A percentile compares a stretch with the other conserved stretches of the same genome.
These are phyloP conservation scores for Phrynocephalus versicolor DNA, from an alignment of 2,113 vertebrate genomes.

Conservation along the genomic window DNA sequence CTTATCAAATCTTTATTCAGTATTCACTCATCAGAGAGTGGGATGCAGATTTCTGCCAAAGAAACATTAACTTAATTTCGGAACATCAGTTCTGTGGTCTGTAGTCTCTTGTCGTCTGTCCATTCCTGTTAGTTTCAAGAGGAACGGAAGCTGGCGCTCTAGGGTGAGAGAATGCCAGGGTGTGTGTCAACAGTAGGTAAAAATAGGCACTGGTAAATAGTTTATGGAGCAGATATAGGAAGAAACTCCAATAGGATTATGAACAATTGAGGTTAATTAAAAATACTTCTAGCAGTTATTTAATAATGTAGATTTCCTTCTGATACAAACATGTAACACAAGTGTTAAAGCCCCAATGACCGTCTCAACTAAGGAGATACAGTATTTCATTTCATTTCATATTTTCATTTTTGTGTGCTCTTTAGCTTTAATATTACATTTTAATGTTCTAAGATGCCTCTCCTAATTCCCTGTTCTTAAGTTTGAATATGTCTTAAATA, in stretches of 20 bases:
- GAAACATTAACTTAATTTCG: not conserved
- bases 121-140: conserved; percentile 55
- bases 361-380: too few species aligned
- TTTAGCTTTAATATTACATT: too few species aligned
- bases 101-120: conserved; percentile 27
- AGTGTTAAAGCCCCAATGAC: not conserved
- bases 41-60: conserved; percentile 24
- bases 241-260: conserved; percentile 52
- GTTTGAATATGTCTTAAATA: too few species aligned
- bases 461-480: too few species aligned
- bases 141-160: conserved; percentile 31
- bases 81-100: conserved; percentile 33
- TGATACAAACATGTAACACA: not conserved
- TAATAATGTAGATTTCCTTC: conserved; percentile 12
- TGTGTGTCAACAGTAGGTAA: conserved; percentile 46
- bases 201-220: conserved; percentile 47
- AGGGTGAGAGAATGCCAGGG: conserved; percentile 53
- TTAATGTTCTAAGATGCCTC: too few species aligned
- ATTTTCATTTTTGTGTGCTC: too few species aligned
- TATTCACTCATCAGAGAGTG: conserved; percentile 42
- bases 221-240: conserved; percentile 54
- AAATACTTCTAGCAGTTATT: conserved; percentile 49
- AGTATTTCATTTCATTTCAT: too few species aligned
- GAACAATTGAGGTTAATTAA: conserved; percentile 61
- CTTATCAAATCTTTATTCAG: conserved; percentile 32